Percentiles rank a stretch among this genome's conserved stretches.
phyloP scores from a whole-genome alignment of 2,797 vertebrate genomes.

The Alfaro cultratus region DNA sequence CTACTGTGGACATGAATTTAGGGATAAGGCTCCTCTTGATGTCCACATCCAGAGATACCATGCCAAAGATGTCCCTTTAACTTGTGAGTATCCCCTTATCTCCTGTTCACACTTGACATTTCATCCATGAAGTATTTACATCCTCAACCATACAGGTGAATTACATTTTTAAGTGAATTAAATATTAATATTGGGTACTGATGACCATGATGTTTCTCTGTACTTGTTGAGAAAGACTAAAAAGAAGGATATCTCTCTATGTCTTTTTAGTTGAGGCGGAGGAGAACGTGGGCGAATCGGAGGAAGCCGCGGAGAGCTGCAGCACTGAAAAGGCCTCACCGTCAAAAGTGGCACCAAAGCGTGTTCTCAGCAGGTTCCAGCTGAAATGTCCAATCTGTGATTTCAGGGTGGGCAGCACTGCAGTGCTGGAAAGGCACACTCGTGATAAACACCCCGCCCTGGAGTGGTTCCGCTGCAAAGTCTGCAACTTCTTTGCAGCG shows the following conservation, averaged over 20 bases:
- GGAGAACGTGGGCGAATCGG: constrained; percentile 52
- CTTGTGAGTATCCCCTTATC: constrained; percentile 78
- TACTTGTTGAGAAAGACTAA: not conserved
- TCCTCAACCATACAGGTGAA: not conserved
- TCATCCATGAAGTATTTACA: not conserved
- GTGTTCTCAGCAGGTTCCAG: constrained; percentile 79
- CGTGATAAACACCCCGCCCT: constrained; percentile 86
- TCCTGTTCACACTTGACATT: constrained; percentile 43
- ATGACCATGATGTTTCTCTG: not conserved
- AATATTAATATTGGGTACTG: not conserved
- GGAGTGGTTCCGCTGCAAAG: constrained; percentile 90
- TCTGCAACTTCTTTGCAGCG: constrained; percentile 89
- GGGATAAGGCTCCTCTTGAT: constrained; percentile 77
- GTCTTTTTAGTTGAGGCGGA: constrained; percentile 61
- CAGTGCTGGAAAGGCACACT: constrained; percentile 87
- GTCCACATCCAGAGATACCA: constrained; percentile 79
- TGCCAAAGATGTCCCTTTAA: constrained; percentile 76
- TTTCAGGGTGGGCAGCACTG: constrained; percentile 88
- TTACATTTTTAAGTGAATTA: not conserved
- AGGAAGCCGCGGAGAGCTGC: constrained; percentile 59
- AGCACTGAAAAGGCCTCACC: constrained; percentile 24
- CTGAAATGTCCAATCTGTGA: constrained; percentile 91
- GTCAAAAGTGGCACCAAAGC: constrained; percentile 71
- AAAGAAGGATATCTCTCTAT: constrained; percentile 43
- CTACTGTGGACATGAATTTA: constrained; percentile 81